These are phyloP conservation scores for Mus spretus DNA, from an alignment of 2,797 vertebrate genomes.

Conservation along the genomic window DNA sequence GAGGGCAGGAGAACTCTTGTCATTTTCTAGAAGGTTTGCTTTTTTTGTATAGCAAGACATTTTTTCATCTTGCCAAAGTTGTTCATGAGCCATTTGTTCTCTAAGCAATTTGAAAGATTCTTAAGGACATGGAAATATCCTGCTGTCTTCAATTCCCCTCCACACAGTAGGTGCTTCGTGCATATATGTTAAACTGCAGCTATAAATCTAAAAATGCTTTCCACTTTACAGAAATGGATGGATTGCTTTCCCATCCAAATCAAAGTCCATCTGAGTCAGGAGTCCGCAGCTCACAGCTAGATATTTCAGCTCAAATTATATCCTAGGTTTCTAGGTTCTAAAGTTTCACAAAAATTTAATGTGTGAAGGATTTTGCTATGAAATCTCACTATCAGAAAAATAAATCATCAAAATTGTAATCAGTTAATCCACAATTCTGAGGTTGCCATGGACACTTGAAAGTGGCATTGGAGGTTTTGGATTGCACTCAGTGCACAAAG, in stretches of 20 bases:
- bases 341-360: neutral
- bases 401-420: neutral
- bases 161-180: neutral
- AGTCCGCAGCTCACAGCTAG: neutral
- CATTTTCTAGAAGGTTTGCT: neutral
- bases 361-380: neutral
- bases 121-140: neutral
- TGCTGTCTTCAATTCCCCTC: neutral
- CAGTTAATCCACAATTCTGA: neutral
- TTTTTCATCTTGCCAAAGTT: neutral
- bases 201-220: neutral
- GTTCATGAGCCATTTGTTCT: conserved; percentile 23
- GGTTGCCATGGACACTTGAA: neutral
- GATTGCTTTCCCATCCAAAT: neutral
- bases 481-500: neutral
- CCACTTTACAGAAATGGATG: neutral
- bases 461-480: neutral
- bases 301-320: conserved; percentile 40
- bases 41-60: neutral
- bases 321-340: conserved; percentile 1
- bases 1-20: neutral
- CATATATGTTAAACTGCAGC: neutral
- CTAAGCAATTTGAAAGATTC: neutral
- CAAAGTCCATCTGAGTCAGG: neutral
- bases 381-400: conserved; percentile 32